phyloP scores from a whole-genome alignment of 2,888 invertebrate species.

The Adela reaumurella region DNA sequence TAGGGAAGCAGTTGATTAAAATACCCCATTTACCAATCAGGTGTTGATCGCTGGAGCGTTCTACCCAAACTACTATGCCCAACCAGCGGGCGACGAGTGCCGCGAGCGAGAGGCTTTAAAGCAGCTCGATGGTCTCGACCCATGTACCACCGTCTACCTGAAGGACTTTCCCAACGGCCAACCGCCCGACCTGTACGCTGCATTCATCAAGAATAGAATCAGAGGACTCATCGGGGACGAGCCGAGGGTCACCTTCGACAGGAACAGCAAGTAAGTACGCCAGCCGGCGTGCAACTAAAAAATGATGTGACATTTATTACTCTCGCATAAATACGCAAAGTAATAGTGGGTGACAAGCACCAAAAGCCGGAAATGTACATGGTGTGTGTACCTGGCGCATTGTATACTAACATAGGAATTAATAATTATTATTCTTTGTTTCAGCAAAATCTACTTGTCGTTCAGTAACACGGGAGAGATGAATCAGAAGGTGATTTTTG shows the following conservation, averaged over 20 bases:
- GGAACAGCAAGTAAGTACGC: slow-evolving; percentile 37
- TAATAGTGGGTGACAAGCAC: too few relatives aligned
- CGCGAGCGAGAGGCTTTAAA: slow-evolving; percentile 66
- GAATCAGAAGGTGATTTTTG: too few relatives aligned
- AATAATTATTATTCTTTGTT: too few relatives aligned
- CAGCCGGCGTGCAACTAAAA: too few relatives aligned
- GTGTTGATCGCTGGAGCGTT: slow-evolving; percentile 82
- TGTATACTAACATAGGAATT: too few relatives aligned
- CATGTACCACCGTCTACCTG: slow-evolving; percentile 63
- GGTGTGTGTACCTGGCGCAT: too few relatives aligned
- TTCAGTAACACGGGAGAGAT: slow-evolving; percentile 44
- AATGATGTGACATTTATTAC: too few relatives aligned
- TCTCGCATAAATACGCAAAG: too few relatives aligned
- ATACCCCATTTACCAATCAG: too few relatives aligned
- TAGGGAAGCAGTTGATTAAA: too few relatives aligned
- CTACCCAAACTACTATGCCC: slow-evolving; percentile 87
- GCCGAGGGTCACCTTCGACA: slow-evolving; percentile 48
- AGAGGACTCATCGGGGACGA: slow-evolving; percentile 44
- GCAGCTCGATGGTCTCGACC: slow-evolving; percentile 68
- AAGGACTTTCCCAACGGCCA: slow-evolving; percentile 57
- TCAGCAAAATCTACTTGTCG: slow-evolving; percentile 64
- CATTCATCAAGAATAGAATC: slow-evolving; percentile 60
- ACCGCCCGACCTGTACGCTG: slow-evolving; percentile 67
- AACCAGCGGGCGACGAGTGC: slow-evolving; percentile 43
- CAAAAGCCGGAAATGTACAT: too few relatives aligned